These are phyloP conservation scores for Chrysotoxum bicinctum DNA, from an alignment of 2,888 invertebrate species.

Conservation along the genomic window DNA sequence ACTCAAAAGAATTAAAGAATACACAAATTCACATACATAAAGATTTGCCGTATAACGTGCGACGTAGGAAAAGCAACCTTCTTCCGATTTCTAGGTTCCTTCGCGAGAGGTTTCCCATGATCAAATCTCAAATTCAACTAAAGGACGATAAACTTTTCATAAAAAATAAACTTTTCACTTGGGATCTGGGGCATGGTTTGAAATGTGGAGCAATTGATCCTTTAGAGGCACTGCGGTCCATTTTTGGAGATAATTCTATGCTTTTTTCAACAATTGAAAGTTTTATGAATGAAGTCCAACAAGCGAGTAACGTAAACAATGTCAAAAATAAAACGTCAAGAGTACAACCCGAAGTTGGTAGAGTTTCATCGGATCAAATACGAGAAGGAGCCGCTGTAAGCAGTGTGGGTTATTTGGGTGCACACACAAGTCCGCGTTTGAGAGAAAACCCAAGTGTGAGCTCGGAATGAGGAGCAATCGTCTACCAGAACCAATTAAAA, in stretches of 20 bases:
- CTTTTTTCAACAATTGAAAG: neutral
- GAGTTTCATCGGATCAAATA: too few relatives aligned
- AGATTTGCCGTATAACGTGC: neutral
- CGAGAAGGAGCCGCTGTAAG: too few relatives aligned
- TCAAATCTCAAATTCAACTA: neutral
- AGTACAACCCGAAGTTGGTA: too few relatives aligned
- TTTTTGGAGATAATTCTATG: neutral
- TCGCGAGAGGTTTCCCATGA: neutral
- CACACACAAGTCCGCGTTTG: too few relatives aligned
- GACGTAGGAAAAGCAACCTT: neutral
- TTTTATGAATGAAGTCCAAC: neutral
- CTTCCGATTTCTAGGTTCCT: slow-evolving; percentile 1
- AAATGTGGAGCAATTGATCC: neutral
- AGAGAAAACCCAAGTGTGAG: too few relatives aligned
- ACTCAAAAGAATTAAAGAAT: neutral
- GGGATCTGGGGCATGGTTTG: neutral
- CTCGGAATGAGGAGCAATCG: too few relatives aligned
- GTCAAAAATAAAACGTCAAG: neutral
- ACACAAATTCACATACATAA: neutral
- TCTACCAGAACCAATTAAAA: too few relatives aligned
- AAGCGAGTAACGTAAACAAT: neutral
- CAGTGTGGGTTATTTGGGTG: too few relatives aligned
- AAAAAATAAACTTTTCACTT: neutral
- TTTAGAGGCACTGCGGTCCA: neutral
- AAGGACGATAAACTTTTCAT: neutral